Evolutionary conservation across 2,113 vertebrate species (phyloP).

Genomic region (Bufo bufo): DNA sequence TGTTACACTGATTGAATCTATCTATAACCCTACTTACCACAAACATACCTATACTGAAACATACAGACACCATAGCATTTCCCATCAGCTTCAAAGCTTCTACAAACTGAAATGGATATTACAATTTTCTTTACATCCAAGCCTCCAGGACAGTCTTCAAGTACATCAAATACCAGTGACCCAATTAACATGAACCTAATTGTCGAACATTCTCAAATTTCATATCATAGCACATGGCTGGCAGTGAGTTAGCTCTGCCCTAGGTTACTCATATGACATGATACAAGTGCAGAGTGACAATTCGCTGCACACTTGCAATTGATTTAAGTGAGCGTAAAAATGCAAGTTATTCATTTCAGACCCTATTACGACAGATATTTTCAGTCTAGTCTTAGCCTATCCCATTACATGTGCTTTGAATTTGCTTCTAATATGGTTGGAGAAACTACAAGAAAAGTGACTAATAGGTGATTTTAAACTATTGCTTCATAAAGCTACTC

Average conservation of each 20-base stretch:
- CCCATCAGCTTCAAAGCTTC: not conserved
- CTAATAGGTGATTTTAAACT: not conserved
- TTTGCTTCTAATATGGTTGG: not conserved
- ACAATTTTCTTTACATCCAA: not conserved
- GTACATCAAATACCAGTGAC: not conserved
- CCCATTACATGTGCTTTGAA: not conserved
- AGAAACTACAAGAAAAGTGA: not conserved
- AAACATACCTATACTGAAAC: not conserved
- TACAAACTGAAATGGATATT: constrained; percentile 7
- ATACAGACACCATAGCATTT: not conserved
- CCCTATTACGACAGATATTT: not conserved
- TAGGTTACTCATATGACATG: not conserved
- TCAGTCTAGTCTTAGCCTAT: not conserved
- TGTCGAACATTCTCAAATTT: constrained; percentile 22
- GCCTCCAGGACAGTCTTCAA: constrained; percentile 17
- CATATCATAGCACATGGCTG: constrained; percentile 14
- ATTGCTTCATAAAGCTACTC: not conserved
- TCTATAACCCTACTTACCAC: not conserved
- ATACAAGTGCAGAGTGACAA: constrained; percentile 10
- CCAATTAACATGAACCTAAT: constrained; percentile 38
- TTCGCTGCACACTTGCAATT: not conserved
- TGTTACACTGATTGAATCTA: not conserved
- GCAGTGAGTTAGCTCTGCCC: constrained; percentile 3
- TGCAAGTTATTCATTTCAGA: not conserved
- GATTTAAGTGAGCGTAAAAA: not conserved